Conservation (phyloP, 2,113 vertebrate genomes). For the Pongo abelii region DNA sequence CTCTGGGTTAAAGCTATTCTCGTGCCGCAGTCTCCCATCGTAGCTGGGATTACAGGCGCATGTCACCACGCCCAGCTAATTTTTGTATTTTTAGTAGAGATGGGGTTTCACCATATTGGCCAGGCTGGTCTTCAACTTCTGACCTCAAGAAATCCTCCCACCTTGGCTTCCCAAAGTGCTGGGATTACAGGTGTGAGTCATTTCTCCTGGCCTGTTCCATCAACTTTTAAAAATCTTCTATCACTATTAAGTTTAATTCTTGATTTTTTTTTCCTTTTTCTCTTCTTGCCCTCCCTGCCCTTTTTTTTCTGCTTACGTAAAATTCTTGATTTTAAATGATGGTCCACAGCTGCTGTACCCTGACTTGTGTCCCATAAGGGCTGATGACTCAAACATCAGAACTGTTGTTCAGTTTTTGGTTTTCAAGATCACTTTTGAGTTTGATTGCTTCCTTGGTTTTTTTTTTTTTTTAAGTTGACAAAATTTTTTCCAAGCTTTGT, state of each 20-base stretch:
- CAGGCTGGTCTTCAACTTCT: too few relatives aligned
- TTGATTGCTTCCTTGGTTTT: background rate
- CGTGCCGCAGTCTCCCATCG: too few relatives aligned
- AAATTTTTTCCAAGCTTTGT: background rate
- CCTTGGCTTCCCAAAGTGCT: too few relatives aligned
- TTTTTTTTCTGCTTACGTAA: background rate
- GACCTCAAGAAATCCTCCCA: too few relatives aligned
- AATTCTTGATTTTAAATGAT: constrained; percentile 25
- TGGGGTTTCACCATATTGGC: too few relatives aligned
- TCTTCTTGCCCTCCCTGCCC: too few relatives aligned
- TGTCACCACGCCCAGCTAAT: too few relatives aligned
- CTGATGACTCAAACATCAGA: background rate
- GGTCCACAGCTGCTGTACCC: background rate
- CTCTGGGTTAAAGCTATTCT: too few relatives aligned
- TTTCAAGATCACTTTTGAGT: background rate
- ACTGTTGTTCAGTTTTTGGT: constrained; percentile 16
- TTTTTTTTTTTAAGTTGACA: background rate
- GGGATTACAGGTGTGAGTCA: too few relatives aligned
- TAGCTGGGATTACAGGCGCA: too few relatives aligned
- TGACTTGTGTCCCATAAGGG: background rate
- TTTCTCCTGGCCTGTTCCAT: background rate
- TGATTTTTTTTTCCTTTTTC: too few relatives aligned
- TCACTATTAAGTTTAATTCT: background rate
- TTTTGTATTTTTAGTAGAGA: too few relatives aligned
- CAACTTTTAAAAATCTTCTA: background rate